These are phyloP conservation scores for Pachymerium ferrugineum DNA, from an alignment of 2,888 invertebrate species.

Conservation along the genomic window DNA sequence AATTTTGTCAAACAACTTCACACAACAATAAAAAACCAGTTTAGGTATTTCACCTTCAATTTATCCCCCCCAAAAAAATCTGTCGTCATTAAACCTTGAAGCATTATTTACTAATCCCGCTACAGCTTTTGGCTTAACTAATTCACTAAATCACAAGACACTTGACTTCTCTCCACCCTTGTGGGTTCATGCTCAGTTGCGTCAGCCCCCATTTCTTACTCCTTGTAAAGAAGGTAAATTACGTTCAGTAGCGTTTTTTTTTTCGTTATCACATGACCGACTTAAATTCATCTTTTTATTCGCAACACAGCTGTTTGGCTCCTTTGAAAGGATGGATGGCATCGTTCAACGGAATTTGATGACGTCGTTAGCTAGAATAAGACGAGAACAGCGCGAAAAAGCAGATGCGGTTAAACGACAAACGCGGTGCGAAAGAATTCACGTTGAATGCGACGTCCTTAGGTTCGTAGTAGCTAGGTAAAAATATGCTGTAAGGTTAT, in stretches of 20 bases:
- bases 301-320: slow-evolving; percentile 33
- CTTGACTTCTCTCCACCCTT: neutral
- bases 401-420: slow-evolving; percentile 37
- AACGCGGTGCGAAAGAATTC: slow-evolving; percentile 42
- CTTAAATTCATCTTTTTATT: neutral
- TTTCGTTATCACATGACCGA: no score
- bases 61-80: no score
- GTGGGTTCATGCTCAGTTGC: slow-evolving; percentile 36
- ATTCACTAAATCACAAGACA: neutral
- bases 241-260: neutral
- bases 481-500: neutral
- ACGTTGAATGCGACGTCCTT: slow-evolving; percentile 43
- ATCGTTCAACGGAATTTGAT: slow-evolving; percentile 38
- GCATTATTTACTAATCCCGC: neutral
- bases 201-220: slow-evolving; percentile 35
- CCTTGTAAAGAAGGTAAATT: slow-evolving; percentile 36
- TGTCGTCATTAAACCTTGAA: no score
- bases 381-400: slow-evolving; percentile 36
- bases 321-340: slow-evolving; percentile 39
- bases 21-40: no score
- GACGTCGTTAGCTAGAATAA: slow-evolving; percentile 35
- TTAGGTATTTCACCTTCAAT: no score
- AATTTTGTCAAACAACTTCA: no score
- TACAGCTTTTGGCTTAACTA: no score
- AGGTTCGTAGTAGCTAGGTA: slow-evolving; percentile 42